Conservation (phyloP, 1,140 invertebrate genomes). For the Heliconius melpomene region DNA sequence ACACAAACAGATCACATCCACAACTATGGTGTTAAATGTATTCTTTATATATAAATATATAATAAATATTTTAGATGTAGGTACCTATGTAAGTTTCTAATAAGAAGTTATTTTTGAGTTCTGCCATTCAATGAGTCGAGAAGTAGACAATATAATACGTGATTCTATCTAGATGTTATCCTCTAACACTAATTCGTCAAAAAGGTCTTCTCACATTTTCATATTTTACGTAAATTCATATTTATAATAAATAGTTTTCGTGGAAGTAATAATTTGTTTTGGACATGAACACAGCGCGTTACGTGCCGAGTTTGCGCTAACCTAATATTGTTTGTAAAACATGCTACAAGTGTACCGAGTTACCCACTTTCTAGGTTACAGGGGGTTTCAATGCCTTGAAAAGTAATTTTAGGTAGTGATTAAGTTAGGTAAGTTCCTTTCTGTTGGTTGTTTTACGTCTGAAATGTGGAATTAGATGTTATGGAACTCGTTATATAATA, state of each 20-base stretch:
- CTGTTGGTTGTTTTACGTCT: not conserved
- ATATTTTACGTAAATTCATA: not conserved
- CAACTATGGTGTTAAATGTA: too few species aligned
- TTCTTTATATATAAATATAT: too few species aligned
- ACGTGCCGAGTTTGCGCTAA: slow-evolving; percentile 18
- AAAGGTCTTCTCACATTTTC: not conserved
- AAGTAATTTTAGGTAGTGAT: slow-evolving; percentile 20
- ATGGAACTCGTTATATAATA: not conserved
- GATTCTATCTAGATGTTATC: not conserved
- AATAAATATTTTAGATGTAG: too few species aligned
- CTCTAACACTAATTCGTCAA: not conserved
- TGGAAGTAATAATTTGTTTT: slow-evolving; percentile 4
- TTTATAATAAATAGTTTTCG: slow-evolving; percentile 14
- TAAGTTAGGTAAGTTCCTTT: slow-evolving; percentile 18
- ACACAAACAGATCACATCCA: too few species aligned
- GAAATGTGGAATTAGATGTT: not conserved
- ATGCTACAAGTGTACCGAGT: slow-evolving; percentile 4
- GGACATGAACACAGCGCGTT: slow-evolving; percentile 10
- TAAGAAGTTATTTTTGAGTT: not conserved
- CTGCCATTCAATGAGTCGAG: not conserved
- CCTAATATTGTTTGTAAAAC: slow-evolving; percentile 27
- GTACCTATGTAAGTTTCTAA: too few species aligned
- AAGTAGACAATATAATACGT: not conserved
- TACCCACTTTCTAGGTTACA: slow-evolving; percentile 19
- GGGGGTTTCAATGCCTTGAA: slow-evolving; percentile 24